Evolutionary conservation across 2,888 invertebrate genomes (phyloP).

Genomic region (Aproaerema taeniolella): DNA sequence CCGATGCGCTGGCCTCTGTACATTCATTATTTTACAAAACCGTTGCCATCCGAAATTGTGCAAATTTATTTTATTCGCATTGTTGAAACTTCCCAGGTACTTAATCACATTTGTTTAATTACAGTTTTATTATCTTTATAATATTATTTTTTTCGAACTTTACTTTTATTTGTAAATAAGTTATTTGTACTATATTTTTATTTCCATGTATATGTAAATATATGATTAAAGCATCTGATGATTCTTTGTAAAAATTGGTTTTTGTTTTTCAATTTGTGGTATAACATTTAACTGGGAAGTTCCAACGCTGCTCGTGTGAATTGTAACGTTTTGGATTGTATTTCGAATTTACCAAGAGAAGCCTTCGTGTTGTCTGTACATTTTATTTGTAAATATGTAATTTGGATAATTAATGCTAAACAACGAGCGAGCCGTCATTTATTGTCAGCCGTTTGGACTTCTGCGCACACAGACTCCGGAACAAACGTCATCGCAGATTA

Average conservation of each 20-base stretch:
- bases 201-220: slow-evolving; percentile 36
- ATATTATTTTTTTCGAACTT: slow-evolving; percentile 31
- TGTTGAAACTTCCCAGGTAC: slow-evolving; percentile 42
- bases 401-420: slow-evolving; percentile 62
- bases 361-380: slow-evolving; percentile 59
- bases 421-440: slow-evolving; percentile 62
- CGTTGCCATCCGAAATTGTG: slow-evolving; percentile 52
- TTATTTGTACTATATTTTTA: slow-evolving; percentile 47
- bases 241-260: slow-evolving; percentile 7
- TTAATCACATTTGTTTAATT: not conserved
- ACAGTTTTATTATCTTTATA: slow-evolving; percentile 5
- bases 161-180: slow-evolving; percentile 54
- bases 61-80: slow-evolving; percentile 29
- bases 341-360: slow-evolving; percentile 54
- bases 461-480: slow-evolving; percentile 54
- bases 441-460: slow-evolving; percentile 62
- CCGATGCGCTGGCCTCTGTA: too few species aligned
- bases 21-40: slow-evolving; percentile 38
- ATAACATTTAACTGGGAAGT: slow-evolving; percentile 31
- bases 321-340: slow-evolving; percentile 40
- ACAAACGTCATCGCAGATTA: slow-evolving; percentile 20
- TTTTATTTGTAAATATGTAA: slow-evolving; percentile 70
- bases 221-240: slow-evolving; percentile 11
- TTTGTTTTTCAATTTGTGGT: not conserved
- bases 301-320: slow-evolving; percentile 35